Evolutionary conservation across 2,113 vertebrate genomes (phyloP), one percentile per base, ranked within the genome.

Genomic region (Halcyon senegalensis): DNA sequence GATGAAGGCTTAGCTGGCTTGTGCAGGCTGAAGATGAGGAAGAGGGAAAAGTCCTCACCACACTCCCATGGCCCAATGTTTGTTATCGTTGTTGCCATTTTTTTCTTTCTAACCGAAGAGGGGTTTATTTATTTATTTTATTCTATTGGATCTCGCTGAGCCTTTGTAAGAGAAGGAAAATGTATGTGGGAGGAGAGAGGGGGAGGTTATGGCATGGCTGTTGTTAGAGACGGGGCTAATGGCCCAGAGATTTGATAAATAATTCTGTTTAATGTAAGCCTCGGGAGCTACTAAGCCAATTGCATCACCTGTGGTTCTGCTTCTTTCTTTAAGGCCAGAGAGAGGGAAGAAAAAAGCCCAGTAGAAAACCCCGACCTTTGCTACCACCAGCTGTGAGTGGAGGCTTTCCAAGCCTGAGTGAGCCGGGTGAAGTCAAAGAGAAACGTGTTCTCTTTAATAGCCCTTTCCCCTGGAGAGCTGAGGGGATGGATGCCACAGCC

Each of bases 181-280:
- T 58, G 33, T 14, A 9, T 19, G 70, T 75, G 67, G 94, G 74
- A 91, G 66, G 86, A 87, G 39, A 6, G 3, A 90, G 58, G 48
- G 60, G 80, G 73, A 84, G 53, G 58, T 76, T 76, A 56, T 58
- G 58, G 89, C 44, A 24, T 3, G 33, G 58, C 55, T 94, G 50
- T 72, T 94, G 68, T 66, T 83, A 48, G 55, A 76, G 80, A 39
- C 5, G 1, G 62, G 80, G 80, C 69, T 89, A 94, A 95, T 76
- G 41, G 86, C 66, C 10, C 28, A 72, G 66, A 75, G 80, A 76
- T 92, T 95, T 93, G 84, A 89, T 94, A 94, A 96, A 94, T 89
- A 92, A 96, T 96, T 95, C 90, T 76, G 69, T 87, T 94, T 92
- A 69, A 94, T 96, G 94, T 95, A 79, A 96, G 28, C 89, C 84